Percentiles rank a stretch among this genome's conserved stretches.
Conservation (phyloP, 2,113 vertebrate species). For the Zapornia atra region DNA sequence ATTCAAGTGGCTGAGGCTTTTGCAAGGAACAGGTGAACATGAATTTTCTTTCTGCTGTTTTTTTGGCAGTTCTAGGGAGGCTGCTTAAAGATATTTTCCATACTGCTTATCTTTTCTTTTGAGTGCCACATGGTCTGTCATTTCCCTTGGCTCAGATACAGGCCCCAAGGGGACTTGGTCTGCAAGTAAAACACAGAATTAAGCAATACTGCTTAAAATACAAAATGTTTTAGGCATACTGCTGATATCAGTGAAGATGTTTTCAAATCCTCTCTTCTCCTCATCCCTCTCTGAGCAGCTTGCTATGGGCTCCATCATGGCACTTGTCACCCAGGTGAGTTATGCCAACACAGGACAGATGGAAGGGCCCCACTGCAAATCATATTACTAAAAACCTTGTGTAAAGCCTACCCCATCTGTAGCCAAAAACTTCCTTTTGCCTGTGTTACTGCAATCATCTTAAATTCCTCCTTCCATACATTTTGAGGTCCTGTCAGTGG, state of each 20-base stretch:
- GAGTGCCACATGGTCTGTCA: not conserved
- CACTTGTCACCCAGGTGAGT: not conserved
- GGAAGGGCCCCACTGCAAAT: not conserved
- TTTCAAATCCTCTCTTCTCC: not conserved
- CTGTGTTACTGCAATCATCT: not conserved
- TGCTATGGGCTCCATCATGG: not conserved
- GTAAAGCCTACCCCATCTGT: not conserved
- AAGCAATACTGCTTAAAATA: not conserved
- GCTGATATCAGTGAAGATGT: not conserved
- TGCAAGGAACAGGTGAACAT: not conserved
- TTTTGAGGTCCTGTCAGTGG: not conserved
- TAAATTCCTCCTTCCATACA: not conserved
- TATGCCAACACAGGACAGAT: not conserved
- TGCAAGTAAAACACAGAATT: not conserved
- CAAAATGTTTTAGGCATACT: not conserved
- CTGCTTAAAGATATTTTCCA: conserved; percentile 31
- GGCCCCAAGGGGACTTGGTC: not conserved
- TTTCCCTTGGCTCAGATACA: not conserved
- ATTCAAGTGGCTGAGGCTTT: not conserved
- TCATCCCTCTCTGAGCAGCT: not conserved
- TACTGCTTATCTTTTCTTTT: conserved; percentile 20
- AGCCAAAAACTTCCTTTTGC: not conserved
- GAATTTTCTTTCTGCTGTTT: not conserved
- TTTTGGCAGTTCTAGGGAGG: not conserved
- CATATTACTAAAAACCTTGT: not conserved